phyloP scores from a whole-genome alignment of 2,113 vertebrate species.

The Brienomyrus longianalis region DNA sequence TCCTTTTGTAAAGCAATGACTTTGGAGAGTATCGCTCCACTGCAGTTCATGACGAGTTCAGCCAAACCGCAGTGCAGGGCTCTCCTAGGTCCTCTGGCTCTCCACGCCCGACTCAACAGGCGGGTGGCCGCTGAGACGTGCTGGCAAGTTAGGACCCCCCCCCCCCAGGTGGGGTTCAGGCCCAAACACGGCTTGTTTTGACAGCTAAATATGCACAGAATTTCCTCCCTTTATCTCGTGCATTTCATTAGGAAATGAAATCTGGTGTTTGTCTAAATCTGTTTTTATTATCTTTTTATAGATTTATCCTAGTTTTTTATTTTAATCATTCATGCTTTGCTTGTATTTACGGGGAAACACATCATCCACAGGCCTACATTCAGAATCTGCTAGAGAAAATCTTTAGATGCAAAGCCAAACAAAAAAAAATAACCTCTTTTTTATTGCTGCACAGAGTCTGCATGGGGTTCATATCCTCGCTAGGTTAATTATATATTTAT shows the following conservation, averaged over 20 bases:
- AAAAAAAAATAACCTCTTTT: background rate
- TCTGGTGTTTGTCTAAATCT: background rate
- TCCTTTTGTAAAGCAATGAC: constrained; percentile 54
- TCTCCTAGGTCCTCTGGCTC: constrained; percentile 27
- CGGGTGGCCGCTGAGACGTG: background rate
- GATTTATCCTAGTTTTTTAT: background rate
- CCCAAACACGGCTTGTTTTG: background rate
- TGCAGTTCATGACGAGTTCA: constrained; percentile 64
- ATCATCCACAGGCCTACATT: background rate
- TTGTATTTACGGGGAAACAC: background rate
- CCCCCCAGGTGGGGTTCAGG: background rate
- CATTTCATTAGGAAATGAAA: background rate
- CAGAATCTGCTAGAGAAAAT: background rate
- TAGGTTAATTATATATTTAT: background rate
- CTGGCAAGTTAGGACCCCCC: background rate
- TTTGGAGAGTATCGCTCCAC: constrained; percentile 66
- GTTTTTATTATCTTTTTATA: background rate
- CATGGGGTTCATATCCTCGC: background rate
- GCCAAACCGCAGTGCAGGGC: constrained; percentile 53
- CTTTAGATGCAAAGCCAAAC: background rate
- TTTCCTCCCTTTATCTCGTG: background rate
- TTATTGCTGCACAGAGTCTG: background rate
- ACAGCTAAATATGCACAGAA: background rate
- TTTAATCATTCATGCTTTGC: background rate
- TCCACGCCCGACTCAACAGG: background rate